Evolutionary conservation across 2,888 invertebrate genomes (phyloP).

Genomic region (Chelonus formosanus): DNA sequence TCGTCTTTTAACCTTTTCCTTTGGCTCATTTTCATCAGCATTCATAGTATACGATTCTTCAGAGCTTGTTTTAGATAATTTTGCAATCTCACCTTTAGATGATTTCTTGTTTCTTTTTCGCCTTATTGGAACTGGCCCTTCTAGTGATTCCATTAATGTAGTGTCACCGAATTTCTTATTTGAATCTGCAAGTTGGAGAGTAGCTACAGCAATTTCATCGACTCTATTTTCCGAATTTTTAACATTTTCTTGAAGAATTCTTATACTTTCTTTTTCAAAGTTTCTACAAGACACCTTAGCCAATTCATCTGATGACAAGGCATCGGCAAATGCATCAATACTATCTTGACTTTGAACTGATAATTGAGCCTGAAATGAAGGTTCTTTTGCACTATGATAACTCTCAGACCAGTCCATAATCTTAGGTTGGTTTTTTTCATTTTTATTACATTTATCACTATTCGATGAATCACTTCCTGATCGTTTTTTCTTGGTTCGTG

Average conservation of each 20-base stretch:
- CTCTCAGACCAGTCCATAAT: constrained; percentile 52
- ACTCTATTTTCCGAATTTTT: too few relatives aligned
- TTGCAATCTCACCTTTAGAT: constrained; percentile 35
- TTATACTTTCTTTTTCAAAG: constrained; percentile 34
- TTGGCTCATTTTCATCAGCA: constrained; percentile 24
- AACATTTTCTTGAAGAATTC: constrained; percentile 36
- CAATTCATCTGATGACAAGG: constrained; percentile 50
- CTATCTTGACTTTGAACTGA: constrained; percentile 54
- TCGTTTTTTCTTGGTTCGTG: constrained; percentile 70
- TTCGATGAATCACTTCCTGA: constrained; percentile 64
- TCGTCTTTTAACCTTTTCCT: constrained; percentile 37
- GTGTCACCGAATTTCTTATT: constrained; percentile 30
- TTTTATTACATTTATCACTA: constrained; percentile 61
- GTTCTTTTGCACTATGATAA: constrained; percentile 60
- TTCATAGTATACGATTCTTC: constrained; percentile 49
- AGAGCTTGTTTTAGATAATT: constrained; percentile 44
- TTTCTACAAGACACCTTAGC: constrained; percentile 15
- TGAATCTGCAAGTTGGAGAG: too few relatives aligned
- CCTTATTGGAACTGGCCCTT: constrained; percentile 48
- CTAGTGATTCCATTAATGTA: constrained; percentile 58
- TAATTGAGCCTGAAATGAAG: constrained; percentile 40
- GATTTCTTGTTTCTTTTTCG: constrained; percentile 50
- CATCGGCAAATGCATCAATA: constrained; percentile 58
- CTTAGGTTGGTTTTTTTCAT: constrained; percentile 48
- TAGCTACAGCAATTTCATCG: too few relatives aligned